Evolutionary conservation across 1,140 invertebrate genomes (phyloP).

Genomic region (Eupristina koningsbergeri): DNA sequence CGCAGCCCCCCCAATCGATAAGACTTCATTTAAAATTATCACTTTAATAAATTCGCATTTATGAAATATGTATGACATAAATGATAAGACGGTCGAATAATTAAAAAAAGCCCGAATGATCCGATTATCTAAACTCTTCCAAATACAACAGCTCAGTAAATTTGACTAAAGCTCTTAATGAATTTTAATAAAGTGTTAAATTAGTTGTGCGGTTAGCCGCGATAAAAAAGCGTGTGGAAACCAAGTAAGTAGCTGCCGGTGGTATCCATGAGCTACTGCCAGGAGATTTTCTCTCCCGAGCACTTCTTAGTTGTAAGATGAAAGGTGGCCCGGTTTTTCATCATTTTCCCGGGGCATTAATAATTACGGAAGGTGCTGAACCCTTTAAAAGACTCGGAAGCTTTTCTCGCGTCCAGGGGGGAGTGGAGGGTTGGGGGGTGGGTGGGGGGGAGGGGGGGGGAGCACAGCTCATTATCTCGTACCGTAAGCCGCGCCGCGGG

Average conservation of each 20-base stretch:
- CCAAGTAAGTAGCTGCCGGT: too few relatives aligned
- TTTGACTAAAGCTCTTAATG: not conserved
- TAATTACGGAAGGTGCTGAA: not conserved
- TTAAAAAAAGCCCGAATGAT: not conserved
- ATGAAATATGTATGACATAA: not conserved
- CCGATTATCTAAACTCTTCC: not conserved
- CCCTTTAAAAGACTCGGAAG: constrained; percentile 12
- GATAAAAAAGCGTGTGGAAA: not conserved
- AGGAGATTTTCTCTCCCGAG: too few relatives aligned
- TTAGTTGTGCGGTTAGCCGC: not conserved
- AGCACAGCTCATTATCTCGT: constrained; percentile 39
- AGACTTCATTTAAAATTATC: not conserved
- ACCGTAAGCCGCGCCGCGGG: not conserved
- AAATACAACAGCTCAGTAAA: not conserved
- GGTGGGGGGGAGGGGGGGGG: not conserved
- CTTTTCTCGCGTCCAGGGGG: constrained; percentile 3
- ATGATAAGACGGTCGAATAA: not conserved
- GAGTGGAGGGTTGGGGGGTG: not conserved
- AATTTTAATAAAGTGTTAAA: not conserved
- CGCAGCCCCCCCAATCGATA: not conserved
- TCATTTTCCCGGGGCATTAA: not conserved
- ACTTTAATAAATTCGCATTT: not conserved
- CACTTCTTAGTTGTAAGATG: too few relatives aligned
- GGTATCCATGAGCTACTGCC: too few relatives aligned
- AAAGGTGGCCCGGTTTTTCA: not conserved